phyloP scores from a whole-genome alignment of 2,113 vertebrate species.

The Emydura subglobosa region DNA sequence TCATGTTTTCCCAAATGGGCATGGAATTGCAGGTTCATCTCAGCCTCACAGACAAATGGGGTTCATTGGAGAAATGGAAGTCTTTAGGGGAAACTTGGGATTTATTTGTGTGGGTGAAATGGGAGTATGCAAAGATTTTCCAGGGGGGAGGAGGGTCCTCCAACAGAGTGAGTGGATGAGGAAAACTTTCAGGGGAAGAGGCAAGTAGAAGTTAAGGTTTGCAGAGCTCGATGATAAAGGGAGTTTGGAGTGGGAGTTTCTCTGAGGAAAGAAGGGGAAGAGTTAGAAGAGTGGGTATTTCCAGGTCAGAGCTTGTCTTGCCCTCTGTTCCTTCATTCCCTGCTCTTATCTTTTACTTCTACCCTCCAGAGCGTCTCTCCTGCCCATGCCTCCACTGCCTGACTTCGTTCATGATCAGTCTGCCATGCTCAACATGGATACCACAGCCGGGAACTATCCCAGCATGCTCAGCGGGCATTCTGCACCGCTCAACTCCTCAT shows the following conservation, averaged over 20 bases:
- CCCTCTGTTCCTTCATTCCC: not conserved
- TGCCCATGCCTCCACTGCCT: not conserved
- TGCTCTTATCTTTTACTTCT: not conserved
- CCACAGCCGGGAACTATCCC: conserved; percentile 16
- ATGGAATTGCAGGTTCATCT: not conserved
- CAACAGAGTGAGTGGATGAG: not conserved
- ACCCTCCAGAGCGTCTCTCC: conserved; percentile 22
- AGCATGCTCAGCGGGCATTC: not conserved
- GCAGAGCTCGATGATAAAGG: not conserved
- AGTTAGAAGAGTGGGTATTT: not conserved
- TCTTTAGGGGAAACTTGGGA: not conserved
- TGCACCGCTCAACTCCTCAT: not conserved
- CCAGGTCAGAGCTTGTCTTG: not conserved
- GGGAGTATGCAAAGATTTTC: not conserved
- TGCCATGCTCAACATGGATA: not conserved
- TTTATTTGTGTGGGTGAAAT: not conserved
- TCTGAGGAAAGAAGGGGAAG: not conserved
- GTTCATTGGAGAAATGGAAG: not conserved
- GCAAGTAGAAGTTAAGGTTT: not conserved
- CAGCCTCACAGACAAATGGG: not conserved
- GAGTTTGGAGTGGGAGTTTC: not conserved
- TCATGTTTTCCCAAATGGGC: not conserved
- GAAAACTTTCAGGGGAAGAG: not conserved
- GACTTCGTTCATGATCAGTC: not conserved
- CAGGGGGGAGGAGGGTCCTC: not conserved